Base-by-base conservation (phyloP, 2,888 invertebrate genomes). In the Hypomecis atomaria region DNA sequence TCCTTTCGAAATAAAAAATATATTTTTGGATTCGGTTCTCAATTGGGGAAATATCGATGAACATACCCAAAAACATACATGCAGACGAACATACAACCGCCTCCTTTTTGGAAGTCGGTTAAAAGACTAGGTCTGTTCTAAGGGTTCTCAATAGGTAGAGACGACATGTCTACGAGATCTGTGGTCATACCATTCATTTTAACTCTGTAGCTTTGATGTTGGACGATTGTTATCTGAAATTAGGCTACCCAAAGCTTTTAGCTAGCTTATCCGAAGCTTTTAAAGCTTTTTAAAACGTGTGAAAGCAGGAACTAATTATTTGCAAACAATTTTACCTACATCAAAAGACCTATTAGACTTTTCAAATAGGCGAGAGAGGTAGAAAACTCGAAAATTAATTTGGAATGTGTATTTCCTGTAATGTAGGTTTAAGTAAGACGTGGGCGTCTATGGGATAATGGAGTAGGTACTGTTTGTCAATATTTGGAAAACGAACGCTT, bases 291-390 rank as follows among this genome's bases (percentile, higher is more conserved):
- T 36, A 49, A 49, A 49, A n/a, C n/a, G 11, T 33, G 10, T 36
- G n/a, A 13, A 6, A 6, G 6, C 34, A 9, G 10, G n/a, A 34
- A 11, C n/a, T 6, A 34, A 6, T n/a, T 49, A 37, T 49, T 49
- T 36, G 49, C 36, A 49, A 49, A 49, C 49, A 49, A n/a, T 49
- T 49, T 49, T 36, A 49, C 36, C 11, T 7, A 36, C 36, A 36
- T 49, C 49, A 49, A 49, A 49, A 49, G 49, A 49, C 36, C 36
- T 36, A 36, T 36, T 34, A 36, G 10, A 13, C 36, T 49, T n/a
- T n/a, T 36, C 5, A 6, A 33, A 43, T 47, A 23, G 4, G 23
- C 23, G 45, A 23, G 8, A 47, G 23, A 13, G 47, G 47, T 33
- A 43, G 47, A 33, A 7, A 33, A 2, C 9, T 23, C 23, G 33